These are phyloP conservation scores for Dipodomys spectabilis DNA, from an alignment of 2,113 vertebrate species.

Conservation along the genomic window DNA sequence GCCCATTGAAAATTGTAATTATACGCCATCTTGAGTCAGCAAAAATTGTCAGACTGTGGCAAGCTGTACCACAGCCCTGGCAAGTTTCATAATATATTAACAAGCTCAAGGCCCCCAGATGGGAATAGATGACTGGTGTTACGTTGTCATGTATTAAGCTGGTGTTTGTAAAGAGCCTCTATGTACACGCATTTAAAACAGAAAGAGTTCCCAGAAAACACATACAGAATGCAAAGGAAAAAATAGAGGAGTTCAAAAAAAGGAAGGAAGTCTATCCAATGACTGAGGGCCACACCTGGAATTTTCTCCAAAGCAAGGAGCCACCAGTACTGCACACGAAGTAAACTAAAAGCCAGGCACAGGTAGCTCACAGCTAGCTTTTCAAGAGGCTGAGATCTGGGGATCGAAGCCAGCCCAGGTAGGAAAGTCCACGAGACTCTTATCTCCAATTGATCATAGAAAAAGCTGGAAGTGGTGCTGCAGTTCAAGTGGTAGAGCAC, in stretches of 20 bases:
- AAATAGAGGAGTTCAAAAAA: background rate
- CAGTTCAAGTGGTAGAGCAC: no score
- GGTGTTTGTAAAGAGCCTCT: background rate
- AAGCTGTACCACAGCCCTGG: background rate
- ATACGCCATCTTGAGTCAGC: background rate
- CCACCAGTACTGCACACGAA: background rate
- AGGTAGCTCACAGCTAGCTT: no score
- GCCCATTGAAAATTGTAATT: background rate
- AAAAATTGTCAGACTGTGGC: background rate
- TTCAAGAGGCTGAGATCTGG: no score
- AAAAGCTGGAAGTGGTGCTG: no score
- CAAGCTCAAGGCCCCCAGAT: background rate
- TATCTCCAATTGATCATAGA: no score
- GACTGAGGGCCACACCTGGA: background rate
- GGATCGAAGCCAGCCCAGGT: no score
- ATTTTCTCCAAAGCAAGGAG: background rate
- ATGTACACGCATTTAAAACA: background rate
- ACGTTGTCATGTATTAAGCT: background rate
- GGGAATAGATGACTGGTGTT: background rate
- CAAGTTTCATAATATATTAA: background rate
- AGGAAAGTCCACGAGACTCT: no score
- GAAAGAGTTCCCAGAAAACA: background rate
- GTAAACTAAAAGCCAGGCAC: background rate
- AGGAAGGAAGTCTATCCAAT: background rate
- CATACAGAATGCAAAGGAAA: background rate